Base-by-base conservation (phyloP, 1,140 invertebrate species). In the Adelges cooleyi region DNA sequence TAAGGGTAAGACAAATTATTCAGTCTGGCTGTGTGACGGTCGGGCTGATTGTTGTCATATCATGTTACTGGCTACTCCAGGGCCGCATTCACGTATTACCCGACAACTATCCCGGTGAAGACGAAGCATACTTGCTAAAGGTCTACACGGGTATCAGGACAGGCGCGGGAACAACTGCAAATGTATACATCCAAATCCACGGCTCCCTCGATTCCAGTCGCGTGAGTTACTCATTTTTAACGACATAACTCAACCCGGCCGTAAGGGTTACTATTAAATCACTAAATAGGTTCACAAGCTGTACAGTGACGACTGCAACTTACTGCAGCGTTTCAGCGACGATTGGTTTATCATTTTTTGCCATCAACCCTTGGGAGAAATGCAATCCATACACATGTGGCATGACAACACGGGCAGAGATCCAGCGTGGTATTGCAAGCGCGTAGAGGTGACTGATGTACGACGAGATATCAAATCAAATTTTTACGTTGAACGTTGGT, bases 331-430 rank as follows among this genome's bases (percentile, higher is more conserved):
- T 42, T 56, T 40, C 2, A 29, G 50, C 11, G 69, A 70, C 27
- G 68, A 69, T 49, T 70, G 69, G 69, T 69, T 67, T 25, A 27
- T 70, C 2, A n/a, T 70, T 0, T 66, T 65, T 22, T 65, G 66
- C 3, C 42, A 40, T 10, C 17, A 40, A 38, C 23, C 25, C 23
- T 44, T 70, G 10, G 68, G 69, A 9, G 25, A 66, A 38, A 15
- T 70, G 0, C 5, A 50, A 11, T 23, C 11, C 4, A 66, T 70
- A 25, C 62, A 67, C 33, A n/a, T 70, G 9, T 70, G 69, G 69
- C 54, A 51, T n/a, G 67, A 70, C 29, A 54, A 66, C 54, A 33
- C 15, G 27, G 69, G 69, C 2, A 13, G 27, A 4, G 20, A 27
- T 33, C 69, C 69, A 27, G 65, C 36, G 11, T 70, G 69, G 69